phyloP scores from a whole-genome alignment of 2,888 invertebrate species.

The Chironomus riparius region DNA sequence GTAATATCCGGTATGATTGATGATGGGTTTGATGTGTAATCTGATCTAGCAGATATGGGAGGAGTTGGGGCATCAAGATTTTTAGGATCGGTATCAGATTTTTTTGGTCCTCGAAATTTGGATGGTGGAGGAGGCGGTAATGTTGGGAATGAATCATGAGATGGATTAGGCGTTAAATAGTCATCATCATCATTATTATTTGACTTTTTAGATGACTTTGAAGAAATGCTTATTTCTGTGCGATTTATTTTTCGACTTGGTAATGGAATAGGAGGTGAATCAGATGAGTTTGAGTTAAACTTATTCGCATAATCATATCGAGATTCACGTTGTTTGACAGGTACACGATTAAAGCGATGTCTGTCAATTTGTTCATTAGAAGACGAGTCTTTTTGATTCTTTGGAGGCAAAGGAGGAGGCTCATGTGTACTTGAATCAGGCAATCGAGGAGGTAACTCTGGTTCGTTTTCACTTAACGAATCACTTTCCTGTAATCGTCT shows the following conservation, averaged over 20 bases:
- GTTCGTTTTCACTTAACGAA: conserved; percentile 43
- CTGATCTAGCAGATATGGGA: conserved; percentile 33
- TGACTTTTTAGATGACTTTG: conserved; percentile 45
- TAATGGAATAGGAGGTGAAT: conserved; percentile 51
- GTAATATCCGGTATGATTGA: conserved; percentile 56
- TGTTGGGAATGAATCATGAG: conserved; percentile 35
- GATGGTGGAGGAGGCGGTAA: conserved; percentile 44
- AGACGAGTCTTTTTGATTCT: conserved; percentile 52
- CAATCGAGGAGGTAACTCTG: conserved; percentile 42
- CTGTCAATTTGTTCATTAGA: conserved; percentile 39
- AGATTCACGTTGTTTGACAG: conserved; percentile 46
- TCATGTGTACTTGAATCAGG: conserved; percentile 35
- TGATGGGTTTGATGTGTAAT: conserved; percentile 28
- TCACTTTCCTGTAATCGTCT: conserved; percentile 42
- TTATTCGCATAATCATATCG: conserved; percentile 49
- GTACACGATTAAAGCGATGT: not conserved
- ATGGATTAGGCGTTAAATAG: conserved; percentile 56
- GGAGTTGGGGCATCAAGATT: conserved; percentile 22
- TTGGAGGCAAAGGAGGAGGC: conserved; percentile 64
- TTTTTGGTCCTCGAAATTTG: conserved; percentile 30
- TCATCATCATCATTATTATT: conserved; percentile 56
- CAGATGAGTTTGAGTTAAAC: conserved; percentile 38
- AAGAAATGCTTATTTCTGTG: conserved; percentile 45
- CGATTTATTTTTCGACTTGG: conserved; percentile 47
- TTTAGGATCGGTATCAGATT: conserved; percentile 28